Evolutionary conservation across 2,113 vertebrate genomes (phyloP).

Genomic region (Todiramphus chloris): DNA sequence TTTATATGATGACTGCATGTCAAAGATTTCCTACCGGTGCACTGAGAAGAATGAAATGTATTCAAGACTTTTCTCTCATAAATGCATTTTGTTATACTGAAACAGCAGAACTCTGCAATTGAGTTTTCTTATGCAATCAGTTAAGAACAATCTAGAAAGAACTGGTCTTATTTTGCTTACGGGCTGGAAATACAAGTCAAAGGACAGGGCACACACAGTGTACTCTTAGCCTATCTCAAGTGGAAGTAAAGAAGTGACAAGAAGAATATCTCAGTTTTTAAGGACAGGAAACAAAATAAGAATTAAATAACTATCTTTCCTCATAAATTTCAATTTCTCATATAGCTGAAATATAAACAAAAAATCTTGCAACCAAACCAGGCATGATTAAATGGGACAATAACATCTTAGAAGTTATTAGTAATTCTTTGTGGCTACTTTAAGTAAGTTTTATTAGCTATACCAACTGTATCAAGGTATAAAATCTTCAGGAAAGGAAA

Average conservation of each 20-base stretch:
- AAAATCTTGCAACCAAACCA: not conserved
- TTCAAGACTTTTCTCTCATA: not conserved
- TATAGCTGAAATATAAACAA: not conserved
- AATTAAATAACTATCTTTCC: not conserved
- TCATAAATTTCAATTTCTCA: not conserved
- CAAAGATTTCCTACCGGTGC: not conserved
- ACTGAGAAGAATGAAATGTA: not conserved
- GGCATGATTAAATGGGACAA: not conserved
- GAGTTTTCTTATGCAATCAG: not conserved
- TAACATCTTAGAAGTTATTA: not conserved
- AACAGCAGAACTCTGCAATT: not conserved
- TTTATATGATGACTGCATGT: too few relatives aligned
- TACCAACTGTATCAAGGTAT: rapidly evolving
- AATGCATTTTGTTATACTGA: not conserved
- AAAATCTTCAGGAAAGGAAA: not conserved
- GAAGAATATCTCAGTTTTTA: not conserved
- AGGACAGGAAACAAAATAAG: not conserved
- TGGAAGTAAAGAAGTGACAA: not conserved
- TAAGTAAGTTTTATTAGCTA: not conserved
- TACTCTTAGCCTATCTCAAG: not conserved
- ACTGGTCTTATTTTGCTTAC: not conserved
- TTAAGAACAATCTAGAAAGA: not conserved
- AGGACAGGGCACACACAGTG: not conserved
- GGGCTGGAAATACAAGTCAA: not conserved
- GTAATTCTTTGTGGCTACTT: not conserved